A percentile compares a stretch with the other conserved stretches of the same genome.
Evolutionary conservation across 2,113 vertebrate genomes (phyloP).

Genomic region (Pollimyrus isidori): DNA sequence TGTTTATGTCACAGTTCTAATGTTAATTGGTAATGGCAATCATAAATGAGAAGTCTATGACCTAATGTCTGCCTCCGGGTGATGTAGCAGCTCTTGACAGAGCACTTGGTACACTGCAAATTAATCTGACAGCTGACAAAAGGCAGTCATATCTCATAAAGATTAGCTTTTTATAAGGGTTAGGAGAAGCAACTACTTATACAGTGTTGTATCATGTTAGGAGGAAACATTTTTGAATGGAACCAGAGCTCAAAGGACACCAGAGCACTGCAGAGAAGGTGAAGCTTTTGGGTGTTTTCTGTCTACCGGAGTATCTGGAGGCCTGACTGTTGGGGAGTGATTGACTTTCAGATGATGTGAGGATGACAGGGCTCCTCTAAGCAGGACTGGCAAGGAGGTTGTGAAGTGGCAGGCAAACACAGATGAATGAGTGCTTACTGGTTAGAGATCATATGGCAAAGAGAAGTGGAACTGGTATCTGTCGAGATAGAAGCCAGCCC

Average conservation of each 20-base stretch:
- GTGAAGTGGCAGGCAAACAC: neutral
- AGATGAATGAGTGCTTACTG: neutral
- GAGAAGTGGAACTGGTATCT: conserved; percentile 18
- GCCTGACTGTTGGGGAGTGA: neutral
- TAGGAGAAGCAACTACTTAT: neutral
- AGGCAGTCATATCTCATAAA: neutral
- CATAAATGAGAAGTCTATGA: neutral
- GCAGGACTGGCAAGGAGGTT: neutral
- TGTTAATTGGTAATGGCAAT: neutral
- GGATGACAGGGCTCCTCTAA: neutral
- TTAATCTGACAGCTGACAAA: conserved; percentile 1
- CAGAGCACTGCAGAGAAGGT: neutral
- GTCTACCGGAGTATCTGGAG: neutral
- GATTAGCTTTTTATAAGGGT: neutral
- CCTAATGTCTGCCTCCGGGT: neutral
- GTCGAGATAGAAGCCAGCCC: conserved; percentile 18
- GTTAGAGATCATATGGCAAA: neutral
- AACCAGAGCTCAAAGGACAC: neutral
- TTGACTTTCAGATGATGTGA: neutral
- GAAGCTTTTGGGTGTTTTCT: neutral
- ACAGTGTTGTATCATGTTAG: neutral
- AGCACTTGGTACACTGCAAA: neutral
- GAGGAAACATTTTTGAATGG: neutral
- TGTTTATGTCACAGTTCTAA: neutral
- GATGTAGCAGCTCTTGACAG: neutral